Evolutionary conservation across 1,140 invertebrate species (phyloP), one percentile per base, ranked within the genome.

Genomic region (Aphaenogaster ashmeadi): DNA sequence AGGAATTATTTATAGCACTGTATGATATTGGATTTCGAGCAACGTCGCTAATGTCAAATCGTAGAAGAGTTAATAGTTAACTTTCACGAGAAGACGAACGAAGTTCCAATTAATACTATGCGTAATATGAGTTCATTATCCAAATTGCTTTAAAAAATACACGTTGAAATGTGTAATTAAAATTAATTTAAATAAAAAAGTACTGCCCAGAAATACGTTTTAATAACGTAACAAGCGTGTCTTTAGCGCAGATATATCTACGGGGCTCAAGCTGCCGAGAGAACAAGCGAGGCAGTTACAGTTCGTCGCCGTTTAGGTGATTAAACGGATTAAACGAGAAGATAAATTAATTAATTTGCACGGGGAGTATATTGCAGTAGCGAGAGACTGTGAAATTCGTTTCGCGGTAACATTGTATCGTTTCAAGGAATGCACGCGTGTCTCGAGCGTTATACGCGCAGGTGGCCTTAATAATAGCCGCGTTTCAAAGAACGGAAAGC

Each of bases 331-430:
- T 79, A 66, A 79, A 79, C 60, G 41, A 21, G 60, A 66, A 66
- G 44, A 38, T 79, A 66, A 79, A 66, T 79, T 79, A 74, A 74
- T 74, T 74, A 75, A 75, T 58, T 75, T 75, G 54, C 38, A 69
- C 41, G 13, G 41, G 54, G 36, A 58, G 52, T 41, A 58, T 9
- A 77, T 21, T 44, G 58, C 21, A 79, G 41, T 38, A 47, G 41
- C 18, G 72, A 27, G 33, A 41, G 33, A 41, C 18, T 47, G 41
- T 18, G 52, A 66, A 79, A 66, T 50, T 79, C 41, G 41, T 78
- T 78, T 64, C 75, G 58, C 41, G 58, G 41, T 66, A 66, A 66
- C 38, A 5, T 47, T 66, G 77, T 50, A 41, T 47, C 44, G 11
- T 79, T 79, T 79, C 58, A 64, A 79, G 41, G 60, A 79, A 79